Percentiles rank a stretch among this genome's conserved stretches.
These are phyloP conservation scores for Pagetopsis macropterus DNA, from an alignment of 2,797 vertebrate species.

Conservation along the genomic window DNA sequence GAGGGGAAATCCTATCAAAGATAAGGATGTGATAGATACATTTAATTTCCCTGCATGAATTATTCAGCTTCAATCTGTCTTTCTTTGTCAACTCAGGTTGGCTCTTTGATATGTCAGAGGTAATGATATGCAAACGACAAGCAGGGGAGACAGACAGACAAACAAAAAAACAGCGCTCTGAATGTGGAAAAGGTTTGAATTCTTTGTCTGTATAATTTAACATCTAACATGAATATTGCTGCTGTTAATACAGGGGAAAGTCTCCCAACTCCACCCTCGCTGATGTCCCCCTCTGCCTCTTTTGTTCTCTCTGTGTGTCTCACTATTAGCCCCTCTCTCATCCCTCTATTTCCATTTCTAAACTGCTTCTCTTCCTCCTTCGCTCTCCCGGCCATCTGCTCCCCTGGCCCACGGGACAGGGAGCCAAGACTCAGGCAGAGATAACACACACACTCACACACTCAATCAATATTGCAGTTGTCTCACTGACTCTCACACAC, in stretches of 20 bases:
- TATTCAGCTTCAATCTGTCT: constrained; percentile 73
- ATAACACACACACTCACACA: constrained; percentile 55
- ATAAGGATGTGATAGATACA: constrained; percentile 58
- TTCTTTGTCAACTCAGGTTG: constrained; percentile 74
- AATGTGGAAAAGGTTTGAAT: constrained; percentile 27
- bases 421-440: constrained; percentile 72
- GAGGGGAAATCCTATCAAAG: constrained; percentile 56
- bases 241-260: constrained; percentile 39
- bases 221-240: constrained; percentile 37
- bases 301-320: constrained; percentile 76
- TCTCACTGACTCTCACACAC: constrained; percentile 16
- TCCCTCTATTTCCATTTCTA: constrained; percentile 82
- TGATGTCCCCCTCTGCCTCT: constrained; percentile 61
- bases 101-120: constrained; percentile 69
- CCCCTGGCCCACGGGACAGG: constrained; percentile 84
- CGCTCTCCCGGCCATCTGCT: constrained; percentile 84
- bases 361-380: constrained; percentile 81
- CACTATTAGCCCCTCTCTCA: constrained; percentile 75
- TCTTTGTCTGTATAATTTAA: constrained; percentile 43
- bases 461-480: constrained; percentile 6
- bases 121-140: constrained; percentile 74
- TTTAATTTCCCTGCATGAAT: constrained; percentile 73
- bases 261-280: constrained; percentile 62
- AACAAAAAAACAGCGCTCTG: constrained; percentile 5
- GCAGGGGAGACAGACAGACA: constrained; percentile 14